These are phyloP conservation scores for Hylyphantes graminicola DNA, from an alignment of 1,140 invertebrate genomes.

Conservation along the genomic window DNA sequence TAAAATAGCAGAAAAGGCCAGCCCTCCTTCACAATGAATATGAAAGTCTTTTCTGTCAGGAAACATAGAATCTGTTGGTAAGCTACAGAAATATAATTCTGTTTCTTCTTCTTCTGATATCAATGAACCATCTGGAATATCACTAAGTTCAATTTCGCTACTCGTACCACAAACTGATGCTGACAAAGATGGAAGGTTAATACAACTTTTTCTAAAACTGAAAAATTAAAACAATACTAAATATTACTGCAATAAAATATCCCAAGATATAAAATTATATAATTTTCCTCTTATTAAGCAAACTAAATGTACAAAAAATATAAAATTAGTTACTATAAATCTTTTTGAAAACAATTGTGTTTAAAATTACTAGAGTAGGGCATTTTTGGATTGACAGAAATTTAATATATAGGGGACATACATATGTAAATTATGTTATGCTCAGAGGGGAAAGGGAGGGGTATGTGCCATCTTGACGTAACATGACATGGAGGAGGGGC, in stretches of 20 bases:
- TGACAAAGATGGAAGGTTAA: conserved; percentile 13
- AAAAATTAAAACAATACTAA: neutral
- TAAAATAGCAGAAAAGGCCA: neutral
- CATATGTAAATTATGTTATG: too few species aligned
- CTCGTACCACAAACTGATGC: neutral
- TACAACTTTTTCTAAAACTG: neutral
- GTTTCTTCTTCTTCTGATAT: neutral
- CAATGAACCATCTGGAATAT: neutral
- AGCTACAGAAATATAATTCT: neutral
- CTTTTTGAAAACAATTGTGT: neutral
- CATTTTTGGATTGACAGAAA: neutral
- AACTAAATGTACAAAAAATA: neutral
- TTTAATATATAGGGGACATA: too few species aligned
- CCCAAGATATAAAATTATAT: neutral
- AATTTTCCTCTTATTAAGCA: neutral
- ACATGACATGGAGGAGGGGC: too few species aligned
- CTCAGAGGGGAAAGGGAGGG: too few species aligned
- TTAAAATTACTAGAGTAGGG: neutral
- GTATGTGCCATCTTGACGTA: too few species aligned
- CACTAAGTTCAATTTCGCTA: too few species aligned
- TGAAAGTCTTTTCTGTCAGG: neutral
- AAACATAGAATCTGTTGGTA: neutral
- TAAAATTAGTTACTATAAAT: neutral
- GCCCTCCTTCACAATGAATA: neutral
- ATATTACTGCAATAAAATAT: neutral